A percentile compares a stretch with the other conserved stretches of the same genome.
These are phyloP conservation scores for Stictonetta naevosa DNA, from an alignment of 2,113 vertebrate species.

Conservation along the genomic window DNA sequence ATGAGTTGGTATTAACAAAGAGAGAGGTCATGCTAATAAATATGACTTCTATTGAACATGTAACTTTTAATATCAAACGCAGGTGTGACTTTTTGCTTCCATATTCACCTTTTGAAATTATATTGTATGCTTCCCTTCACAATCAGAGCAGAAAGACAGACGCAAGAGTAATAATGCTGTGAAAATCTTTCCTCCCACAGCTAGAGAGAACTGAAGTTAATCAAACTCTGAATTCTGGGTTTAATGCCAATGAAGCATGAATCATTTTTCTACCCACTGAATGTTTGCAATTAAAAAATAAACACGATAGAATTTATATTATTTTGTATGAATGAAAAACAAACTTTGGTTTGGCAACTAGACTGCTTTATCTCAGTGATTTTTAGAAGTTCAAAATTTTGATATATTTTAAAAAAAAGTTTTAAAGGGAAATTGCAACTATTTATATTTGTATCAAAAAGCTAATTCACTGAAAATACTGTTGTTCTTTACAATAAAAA, in stretches of 20 bases:
- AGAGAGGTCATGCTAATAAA: neutral
- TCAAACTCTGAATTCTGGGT: neutral
- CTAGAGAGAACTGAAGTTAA: neutral
- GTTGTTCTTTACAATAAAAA: neutral
- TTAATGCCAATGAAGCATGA: neutral
- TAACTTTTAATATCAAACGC: neutral
- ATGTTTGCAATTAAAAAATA: slow-evolving; percentile 1
- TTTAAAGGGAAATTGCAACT: neutral
- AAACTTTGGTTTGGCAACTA: neutral
- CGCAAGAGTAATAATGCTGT: neutral
- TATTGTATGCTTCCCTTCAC: neutral
- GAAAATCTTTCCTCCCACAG: neutral
- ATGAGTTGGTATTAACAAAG: fast-evolving
- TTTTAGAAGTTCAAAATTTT: neutral
- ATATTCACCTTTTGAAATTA: neutral
- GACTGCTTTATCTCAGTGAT: neutral
- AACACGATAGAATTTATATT: neutral
- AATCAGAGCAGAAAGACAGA: neutral
- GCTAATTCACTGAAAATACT: neutral
- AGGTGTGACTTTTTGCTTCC: neutral
- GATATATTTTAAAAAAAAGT: neutral
- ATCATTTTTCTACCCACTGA: neutral
- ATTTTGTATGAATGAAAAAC: neutral
- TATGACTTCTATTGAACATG: neutral
- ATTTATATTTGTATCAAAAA: neutral